These are phyloP conservation scores for Galeruca laticollis DNA, from an alignment of 2,888 invertebrate species.

Conservation along the genomic window DNA sequence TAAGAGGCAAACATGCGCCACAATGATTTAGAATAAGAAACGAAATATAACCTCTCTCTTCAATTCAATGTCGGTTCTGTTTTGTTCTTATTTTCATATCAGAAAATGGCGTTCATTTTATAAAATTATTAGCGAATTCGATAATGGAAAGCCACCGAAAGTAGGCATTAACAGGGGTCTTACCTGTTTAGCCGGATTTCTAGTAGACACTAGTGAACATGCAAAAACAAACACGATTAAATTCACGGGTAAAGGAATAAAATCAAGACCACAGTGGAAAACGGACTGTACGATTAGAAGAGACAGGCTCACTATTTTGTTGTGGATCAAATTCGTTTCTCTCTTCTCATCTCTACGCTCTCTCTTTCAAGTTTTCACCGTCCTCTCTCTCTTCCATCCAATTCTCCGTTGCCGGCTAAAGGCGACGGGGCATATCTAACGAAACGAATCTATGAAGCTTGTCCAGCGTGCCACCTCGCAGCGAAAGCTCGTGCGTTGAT, in stretches of 20 bases:
- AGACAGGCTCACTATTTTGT: slow-evolving; percentile 69
- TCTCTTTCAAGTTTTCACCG: slow-evolving; percentile 68
- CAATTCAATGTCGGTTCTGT: slow-evolving; percentile 20
- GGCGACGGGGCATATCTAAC: slow-evolving; percentile 56
- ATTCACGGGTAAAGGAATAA: slow-evolving; percentile 61
- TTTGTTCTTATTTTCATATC: slow-evolving; percentile 24
- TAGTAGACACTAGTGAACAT: slow-evolving; percentile 63
- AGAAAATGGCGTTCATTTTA: slow-evolving; percentile 17
- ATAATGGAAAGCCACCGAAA: slow-evolving; percentile 37
- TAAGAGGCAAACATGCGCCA: slow-evolving; percentile 31
- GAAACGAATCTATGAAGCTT: slow-evolving; percentile 60
- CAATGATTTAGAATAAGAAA: slow-evolving; percentile 17
- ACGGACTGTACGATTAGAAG: slow-evolving; percentile 67
- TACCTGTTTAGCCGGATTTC: slow-evolving; percentile 63
- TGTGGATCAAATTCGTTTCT: slow-evolving; percentile 69
- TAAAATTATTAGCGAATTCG: slow-evolving; percentile 1
- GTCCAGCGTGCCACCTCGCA: slow-evolving; percentile 57
- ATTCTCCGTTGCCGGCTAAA: slow-evolving; percentile 62
- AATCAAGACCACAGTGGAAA: slow-evolving; percentile 65
- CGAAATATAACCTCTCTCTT: slow-evolving; percentile 27
- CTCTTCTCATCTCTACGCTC: slow-evolving; percentile 67
- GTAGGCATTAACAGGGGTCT: slow-evolving; percentile 62
- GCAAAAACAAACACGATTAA: slow-evolving; percentile 59
- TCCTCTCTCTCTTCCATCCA: slow-evolving; percentile 67
- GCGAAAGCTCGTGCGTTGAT: slow-evolving; percentile 59